Percentiles rank a stretch among this genome's conserved stretches.
Conservation (phyloP, 2,797 vertebrate genomes). For the Schizopygopsis pylzovi region DNA sequence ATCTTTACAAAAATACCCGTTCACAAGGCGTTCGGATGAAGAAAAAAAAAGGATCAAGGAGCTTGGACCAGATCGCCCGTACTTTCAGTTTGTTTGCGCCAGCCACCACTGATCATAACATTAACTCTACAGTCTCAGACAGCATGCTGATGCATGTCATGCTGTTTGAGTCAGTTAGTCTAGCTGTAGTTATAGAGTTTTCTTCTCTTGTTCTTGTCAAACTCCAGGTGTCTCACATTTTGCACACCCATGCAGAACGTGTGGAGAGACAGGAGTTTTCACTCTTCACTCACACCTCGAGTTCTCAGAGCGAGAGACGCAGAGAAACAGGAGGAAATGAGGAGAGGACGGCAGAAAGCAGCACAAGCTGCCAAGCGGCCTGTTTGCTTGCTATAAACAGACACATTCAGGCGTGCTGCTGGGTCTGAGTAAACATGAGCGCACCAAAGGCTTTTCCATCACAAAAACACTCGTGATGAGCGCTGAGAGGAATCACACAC, state of each 20-base stretch:
- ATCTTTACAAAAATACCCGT: no score
- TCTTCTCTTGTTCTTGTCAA: background rate
- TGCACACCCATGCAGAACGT: background rate
- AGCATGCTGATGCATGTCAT: background rate
- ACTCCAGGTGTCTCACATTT: slow-evolving; percentile 8
- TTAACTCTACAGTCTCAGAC: background rate
- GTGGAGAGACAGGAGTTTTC: slow-evolving; percentile 46
- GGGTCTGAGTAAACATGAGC: slow-evolving; percentile 42
- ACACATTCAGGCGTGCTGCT: slow-evolving; percentile 54
- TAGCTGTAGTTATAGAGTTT: background rate
- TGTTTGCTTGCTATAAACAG: slow-evolving; percentile 53
- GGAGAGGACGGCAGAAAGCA: slow-evolving; percentile 17
- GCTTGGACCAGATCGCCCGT: no score
- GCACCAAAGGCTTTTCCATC: slow-evolving; percentile 2
- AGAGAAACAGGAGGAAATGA: slow-evolving; percentile 55
- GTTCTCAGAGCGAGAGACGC: slow-evolving; percentile 49
- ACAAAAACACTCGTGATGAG: slow-evolving; percentile 25
- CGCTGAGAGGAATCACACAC: background rate
- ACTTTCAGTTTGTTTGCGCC: no score
- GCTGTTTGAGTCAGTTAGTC: background rate
- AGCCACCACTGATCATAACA: background rate
- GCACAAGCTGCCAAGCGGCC: slow-evolving; percentile 41
- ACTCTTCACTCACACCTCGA: slow-evolving; percentile 52
- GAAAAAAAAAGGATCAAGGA: no score
- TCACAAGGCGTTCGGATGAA: no score